These are phyloP conservation scores for Agelastica alni DNA, from an alignment of 2,888 invertebrate genomes.

Conservation along the genomic window DNA sequence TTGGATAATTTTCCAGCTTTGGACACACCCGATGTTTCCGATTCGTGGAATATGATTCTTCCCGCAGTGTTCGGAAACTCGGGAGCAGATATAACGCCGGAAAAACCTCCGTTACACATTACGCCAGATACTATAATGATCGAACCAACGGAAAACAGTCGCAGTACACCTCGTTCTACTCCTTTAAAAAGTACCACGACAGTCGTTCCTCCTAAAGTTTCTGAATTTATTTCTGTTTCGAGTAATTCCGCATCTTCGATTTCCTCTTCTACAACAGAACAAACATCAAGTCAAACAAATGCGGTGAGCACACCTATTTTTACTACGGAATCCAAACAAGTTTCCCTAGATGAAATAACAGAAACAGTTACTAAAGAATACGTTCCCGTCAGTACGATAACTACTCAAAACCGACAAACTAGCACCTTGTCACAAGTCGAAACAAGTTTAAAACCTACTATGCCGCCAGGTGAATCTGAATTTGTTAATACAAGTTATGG, in stretches of 20 bases:
- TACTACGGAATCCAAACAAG: constrained; percentile 11
- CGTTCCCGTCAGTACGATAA: constrained; percentile 11
- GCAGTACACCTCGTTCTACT: constrained; percentile 20
- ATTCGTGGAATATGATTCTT: constrained; percentile 80
- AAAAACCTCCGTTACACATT: constrained; percentile 44
- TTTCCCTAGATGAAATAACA: neutral
- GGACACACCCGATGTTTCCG: constrained; percentile 74
- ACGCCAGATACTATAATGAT: constrained; percentile 52
- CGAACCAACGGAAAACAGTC: constrained; percentile 39
- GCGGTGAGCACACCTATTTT: neutral
- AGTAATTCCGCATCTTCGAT: constrained; percentile 10
- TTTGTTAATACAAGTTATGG: constrained; percentile 1
- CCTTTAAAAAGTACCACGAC: constrained; percentile 10
- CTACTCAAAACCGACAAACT: neutral
- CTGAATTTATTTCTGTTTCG: neutral
- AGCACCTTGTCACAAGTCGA: neutral
- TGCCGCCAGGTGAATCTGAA: neutral
- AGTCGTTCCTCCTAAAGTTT: neutral
- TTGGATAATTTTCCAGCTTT: constrained; percentile 57
- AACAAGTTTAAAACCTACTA: neutral
- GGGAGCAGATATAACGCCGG: constrained; percentile 50
- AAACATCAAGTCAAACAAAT: constrained; percentile 9
- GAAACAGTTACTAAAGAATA: constrained; percentile 9
- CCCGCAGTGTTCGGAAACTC: constrained; percentile 75
- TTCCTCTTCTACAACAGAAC: constrained; percentile 12